phyloP scores from a whole-genome alignment of 2,888 invertebrate species.

The Junonia oenone region DNA sequence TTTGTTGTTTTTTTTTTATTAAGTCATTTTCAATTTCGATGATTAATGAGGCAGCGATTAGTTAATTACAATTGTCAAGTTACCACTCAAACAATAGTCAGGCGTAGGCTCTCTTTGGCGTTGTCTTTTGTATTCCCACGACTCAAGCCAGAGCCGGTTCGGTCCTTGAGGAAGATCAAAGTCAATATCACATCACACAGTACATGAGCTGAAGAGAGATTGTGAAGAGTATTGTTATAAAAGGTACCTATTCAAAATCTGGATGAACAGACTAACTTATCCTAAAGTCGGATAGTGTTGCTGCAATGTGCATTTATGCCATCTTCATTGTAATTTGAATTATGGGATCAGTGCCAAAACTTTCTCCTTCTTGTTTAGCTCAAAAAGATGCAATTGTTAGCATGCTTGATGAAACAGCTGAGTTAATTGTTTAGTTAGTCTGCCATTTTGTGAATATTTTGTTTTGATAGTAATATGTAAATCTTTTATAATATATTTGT shows the following conservation, averaged over 20 bases:
- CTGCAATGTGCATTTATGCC: conserved; percentile 77
- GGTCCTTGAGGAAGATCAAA: conserved; percentile 27
- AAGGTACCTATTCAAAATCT: conserved; percentile 78
- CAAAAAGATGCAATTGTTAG: conserved; percentile 78
- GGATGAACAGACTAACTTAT: conserved; percentile 73
- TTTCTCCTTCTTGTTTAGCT: conserved; percentile 76
- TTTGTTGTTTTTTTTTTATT: conserved; percentile 71
- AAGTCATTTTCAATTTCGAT: conserved; percentile 71
- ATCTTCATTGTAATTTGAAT: conserved; percentile 71
- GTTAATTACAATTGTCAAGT: conserved; percentile 66
- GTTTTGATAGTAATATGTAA: conserved; percentile 80
- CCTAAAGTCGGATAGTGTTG: conserved; percentile 61
- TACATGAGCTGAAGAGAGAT: conserved; percentile 71
- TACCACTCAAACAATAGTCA: conserved; percentile 75
- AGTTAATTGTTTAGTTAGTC: conserved; percentile 78
- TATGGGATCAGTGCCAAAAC: conserved; percentile 79
- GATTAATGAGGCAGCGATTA: conserved; percentile 71
- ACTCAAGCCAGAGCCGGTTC: conserved; percentile 8
- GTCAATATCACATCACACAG: conserved; percentile 69
- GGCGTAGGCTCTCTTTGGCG: conserved; percentile 73
- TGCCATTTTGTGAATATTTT: conserved; percentile 81
- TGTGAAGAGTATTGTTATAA: conserved; percentile 75
- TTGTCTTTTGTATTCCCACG: conserved; percentile 38
- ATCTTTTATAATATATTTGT: conserved; percentile 81
- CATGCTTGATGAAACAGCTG: conserved; percentile 75